These are phyloP conservation scores for Polymixis flavicincta DNA, from an alignment of 2,888 invertebrate species.

Conservation along the genomic window DNA sequence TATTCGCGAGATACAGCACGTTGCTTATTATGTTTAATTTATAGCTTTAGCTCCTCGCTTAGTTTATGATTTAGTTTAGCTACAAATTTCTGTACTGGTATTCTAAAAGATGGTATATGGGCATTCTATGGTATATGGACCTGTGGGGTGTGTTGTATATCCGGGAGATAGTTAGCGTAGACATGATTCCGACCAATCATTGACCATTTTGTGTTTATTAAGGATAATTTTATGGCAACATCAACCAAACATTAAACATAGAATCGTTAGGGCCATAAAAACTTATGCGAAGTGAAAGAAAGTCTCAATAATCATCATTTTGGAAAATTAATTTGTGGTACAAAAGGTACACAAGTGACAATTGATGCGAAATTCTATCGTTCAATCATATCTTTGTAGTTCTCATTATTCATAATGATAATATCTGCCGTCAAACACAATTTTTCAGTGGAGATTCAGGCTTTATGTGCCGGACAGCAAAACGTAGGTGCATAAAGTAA, in stretches of 20 bases:
- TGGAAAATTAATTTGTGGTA: not conserved
- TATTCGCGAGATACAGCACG: conserved; percentile 61
- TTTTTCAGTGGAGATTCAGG: not conserved
- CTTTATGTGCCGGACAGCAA: not conserved
- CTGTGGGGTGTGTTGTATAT: not conserved
- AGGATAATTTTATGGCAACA: not conserved
- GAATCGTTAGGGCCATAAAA: no score
- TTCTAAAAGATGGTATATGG: not conserved
- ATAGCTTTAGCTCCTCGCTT: conserved; percentile 37
- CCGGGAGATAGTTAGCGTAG: not conserved
- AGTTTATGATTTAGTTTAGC: conserved; percentile 28
- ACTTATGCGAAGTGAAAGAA: not conserved
- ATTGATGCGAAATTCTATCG: not conserved
- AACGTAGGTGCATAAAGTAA: conserved; percentile 5
- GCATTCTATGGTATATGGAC: not conserved
- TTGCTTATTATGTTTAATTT: conserved; percentile 61
- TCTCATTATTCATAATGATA: conserved; percentile 3
- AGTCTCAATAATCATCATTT: not conserved
- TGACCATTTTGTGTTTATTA: not conserved
- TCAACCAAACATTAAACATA: not conserved
- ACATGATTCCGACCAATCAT: not conserved
- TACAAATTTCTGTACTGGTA: conserved; percentile 9
- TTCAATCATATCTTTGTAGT: conserved; percentile 8
- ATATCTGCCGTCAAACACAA: not conserved
- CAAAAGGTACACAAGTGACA: not conserved